Percentiles rank a stretch among this genome's conserved stretches.
phyloP scores from a whole-genome alignment of 2,113 vertebrate genomes.

The Chamaetylas fuelleborni region DNA sequence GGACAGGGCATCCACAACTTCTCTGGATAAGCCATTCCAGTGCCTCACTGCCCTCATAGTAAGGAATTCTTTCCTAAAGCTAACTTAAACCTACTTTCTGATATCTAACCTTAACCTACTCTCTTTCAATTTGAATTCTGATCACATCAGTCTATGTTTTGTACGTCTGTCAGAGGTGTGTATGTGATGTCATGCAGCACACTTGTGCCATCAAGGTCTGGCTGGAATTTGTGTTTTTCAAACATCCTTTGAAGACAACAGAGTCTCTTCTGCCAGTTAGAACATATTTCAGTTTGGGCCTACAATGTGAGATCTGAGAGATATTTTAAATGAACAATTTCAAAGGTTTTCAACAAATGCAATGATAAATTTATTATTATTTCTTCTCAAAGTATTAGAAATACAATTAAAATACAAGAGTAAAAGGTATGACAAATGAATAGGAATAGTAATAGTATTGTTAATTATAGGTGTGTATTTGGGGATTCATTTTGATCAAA shows the following conservation, averaged over 20 bases:
- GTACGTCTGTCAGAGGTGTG: background rate
- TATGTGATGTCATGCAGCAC: background rate
- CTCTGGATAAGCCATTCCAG: background rate
- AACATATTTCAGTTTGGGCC: background rate
- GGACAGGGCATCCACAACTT: background rate
- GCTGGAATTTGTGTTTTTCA: background rate
- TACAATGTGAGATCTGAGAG: background rate
- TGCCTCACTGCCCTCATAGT: background rate
- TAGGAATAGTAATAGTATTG: background rate
- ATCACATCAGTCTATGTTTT: background rate
- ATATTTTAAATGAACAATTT: background rate
- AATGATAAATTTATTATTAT: slow-evolving; percentile 1
- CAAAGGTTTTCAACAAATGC: background rate
- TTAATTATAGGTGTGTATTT: background rate
- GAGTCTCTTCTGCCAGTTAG: background rate
- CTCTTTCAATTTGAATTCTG: background rate
- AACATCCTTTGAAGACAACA: background rate
- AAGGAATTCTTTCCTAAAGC: background rate
- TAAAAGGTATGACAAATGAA: background rate
- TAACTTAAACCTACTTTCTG: background rate
- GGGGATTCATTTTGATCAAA: slow-evolving; percentile 9
- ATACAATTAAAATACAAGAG: background rate
- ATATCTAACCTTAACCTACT: background rate
- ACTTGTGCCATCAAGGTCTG: background rate
- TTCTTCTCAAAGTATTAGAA: background rate